Percentiles rank a stretch among this genome's conserved stretches.
Evolutionary conservation across 2,113 vertebrate species (phyloP).

Genomic region (Geococcyx californianus): DNA sequence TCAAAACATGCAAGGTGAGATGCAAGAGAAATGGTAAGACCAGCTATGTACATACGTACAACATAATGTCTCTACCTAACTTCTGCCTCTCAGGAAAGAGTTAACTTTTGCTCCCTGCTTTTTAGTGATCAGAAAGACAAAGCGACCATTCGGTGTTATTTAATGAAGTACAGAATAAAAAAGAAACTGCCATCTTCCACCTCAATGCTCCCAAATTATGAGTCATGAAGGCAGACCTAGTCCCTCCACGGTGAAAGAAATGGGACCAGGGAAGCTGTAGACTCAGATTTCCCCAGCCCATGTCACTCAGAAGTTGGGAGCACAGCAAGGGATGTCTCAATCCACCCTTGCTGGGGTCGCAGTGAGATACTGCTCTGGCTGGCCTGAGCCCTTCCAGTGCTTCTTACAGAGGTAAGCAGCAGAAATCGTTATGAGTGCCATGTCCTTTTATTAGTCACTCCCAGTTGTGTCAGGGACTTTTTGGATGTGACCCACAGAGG

Average conservation of each 20-base stretch:
- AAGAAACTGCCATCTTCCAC: neutral
- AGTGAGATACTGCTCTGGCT: fast-evolving
- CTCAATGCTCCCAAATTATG: neutral
- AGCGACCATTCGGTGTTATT: neutral
- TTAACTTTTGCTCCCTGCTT: neutral
- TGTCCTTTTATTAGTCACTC: neutral
- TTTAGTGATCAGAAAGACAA: neutral
- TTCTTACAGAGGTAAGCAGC: neutral
- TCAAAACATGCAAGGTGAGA: neutral
- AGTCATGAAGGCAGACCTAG: neutral
- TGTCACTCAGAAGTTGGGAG: neutral
- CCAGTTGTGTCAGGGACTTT: neutral
- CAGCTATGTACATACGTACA: neutral
- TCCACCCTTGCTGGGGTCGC: neutral
- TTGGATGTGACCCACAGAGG: neutral
- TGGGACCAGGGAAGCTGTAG: neutral
- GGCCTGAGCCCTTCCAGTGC: neutral
- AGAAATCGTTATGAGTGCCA: neutral
- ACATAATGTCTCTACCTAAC: neutral
- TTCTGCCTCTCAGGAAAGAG: neutral
- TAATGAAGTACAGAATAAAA: neutral
- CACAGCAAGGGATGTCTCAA: neutral
- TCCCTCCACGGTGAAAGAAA: neutral
- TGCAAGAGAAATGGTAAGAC: neutral
- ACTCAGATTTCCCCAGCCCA: neutral